Evolutionary conservation across 2,888 invertebrate genomes (phyloP), one percentile per base, ranked within the genome.

Genomic region (Heliconius ethilla): DNA sequence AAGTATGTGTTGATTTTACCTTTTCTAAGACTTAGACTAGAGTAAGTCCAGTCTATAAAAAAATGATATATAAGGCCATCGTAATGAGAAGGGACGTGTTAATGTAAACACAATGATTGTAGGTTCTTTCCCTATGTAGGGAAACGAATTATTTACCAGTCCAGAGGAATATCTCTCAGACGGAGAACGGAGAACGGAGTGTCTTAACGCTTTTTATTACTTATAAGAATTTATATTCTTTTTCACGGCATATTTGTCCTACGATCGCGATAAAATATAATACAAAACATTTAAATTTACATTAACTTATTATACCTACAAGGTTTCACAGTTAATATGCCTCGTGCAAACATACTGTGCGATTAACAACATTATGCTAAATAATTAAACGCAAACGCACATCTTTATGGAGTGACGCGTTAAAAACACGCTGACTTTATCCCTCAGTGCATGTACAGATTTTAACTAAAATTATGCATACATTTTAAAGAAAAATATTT

Each of bases 321-420:
- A 22, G 11, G 33, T 72, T 72, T 33, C 72, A 13, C 27, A 13
- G 33, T 33, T 72, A 72, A 33, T 72, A 72, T 15, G 29, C 15
- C 29, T 11, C 33, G 59, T 72, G 33, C 72, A 40, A 69, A 62
- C 73, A 76, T 67, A 75, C 33, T 33, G 45, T 65, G 70, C 78
- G 76, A 78, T 78, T 79, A 80, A 79, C 55, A 63, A 59, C 75
- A 77, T 79, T 79, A 78, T 74, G 75, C 69, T 70, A 77, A 81
- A 79, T 81, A 80, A 81, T 81, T 80, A 80, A 81, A 80, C 78
- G 76, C 76, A 80, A 78, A 76, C 65, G 79, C 78, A 80, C 70
- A 77, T 78, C 77, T 81, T 80, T 81, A 81, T 79, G 81, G 76
- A 75, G 76, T 79, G 72, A 79, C 73, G 72, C 77, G 73, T 51